Conservation (phyloP, 2,797 vertebrate species). For the Gambusia yucatana region DNA sequence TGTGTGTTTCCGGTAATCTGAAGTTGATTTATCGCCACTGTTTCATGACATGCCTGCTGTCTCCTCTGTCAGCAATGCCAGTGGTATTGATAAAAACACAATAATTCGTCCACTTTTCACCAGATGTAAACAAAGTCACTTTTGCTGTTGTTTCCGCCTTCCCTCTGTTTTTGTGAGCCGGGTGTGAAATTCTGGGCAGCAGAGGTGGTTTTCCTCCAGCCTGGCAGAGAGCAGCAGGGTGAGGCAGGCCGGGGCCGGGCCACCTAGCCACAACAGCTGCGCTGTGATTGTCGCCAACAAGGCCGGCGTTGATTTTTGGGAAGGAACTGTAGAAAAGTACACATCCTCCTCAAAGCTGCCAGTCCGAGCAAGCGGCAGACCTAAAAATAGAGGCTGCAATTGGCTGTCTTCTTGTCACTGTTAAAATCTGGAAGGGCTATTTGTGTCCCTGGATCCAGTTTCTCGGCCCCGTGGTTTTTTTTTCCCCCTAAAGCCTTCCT, state of each 20-base stretch:
- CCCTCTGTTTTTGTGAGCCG: constrained; percentile 63
- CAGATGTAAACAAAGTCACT: constrained; percentile 56
- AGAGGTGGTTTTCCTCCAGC: constrained; percentile 36
- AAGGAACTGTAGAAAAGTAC: constrained; percentile 85
- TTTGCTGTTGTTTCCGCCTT: constrained; percentile 60
- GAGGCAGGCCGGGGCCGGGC: constrained; percentile 62
- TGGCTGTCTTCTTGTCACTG: constrained; percentile 68
- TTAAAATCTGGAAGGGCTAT: constrained; percentile 66
- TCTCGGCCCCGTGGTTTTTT: constrained; percentile 2
- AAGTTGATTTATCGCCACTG: constrained; percentile 41
- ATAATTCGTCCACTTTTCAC: constrained; percentile 55
- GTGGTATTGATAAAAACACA: constrained; percentile 58
- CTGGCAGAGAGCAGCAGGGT: constrained; percentile 64
- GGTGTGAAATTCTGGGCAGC: constrained; percentile 64
- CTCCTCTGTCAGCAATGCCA: constrained; percentile 24
- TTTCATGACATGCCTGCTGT: constrained; percentile 55
- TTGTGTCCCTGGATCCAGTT: constrained; percentile 44
- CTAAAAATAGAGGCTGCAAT: constrained; percentile 83
- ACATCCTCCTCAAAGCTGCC: constrained; percentile 82
- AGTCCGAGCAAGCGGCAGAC: constrained; percentile 54
- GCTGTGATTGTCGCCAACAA: constrained; percentile 79
- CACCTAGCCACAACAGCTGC: constrained; percentile 83
- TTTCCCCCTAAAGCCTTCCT: constrained; percentile 18
- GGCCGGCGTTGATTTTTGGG: constrained; percentile 83
- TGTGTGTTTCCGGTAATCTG: constrained; percentile 40